Conservation (phyloP, 2,888 invertebrate species). For the Atethmia centrago region DNA sequence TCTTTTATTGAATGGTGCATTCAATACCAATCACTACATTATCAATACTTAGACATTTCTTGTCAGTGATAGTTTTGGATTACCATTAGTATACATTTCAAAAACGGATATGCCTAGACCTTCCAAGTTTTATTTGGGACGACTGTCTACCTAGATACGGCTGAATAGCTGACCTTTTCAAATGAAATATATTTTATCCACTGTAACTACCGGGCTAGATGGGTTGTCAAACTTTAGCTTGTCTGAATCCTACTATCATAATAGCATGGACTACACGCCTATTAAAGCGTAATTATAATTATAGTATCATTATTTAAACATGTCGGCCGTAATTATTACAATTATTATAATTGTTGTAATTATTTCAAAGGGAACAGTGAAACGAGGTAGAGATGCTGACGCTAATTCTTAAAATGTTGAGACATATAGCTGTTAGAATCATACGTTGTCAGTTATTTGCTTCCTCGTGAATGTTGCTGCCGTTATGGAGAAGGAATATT, state of each 20-base stretch:
- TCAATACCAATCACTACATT: conserved; percentile 10
- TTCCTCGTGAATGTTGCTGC: conserved; percentile 18
- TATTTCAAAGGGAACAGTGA: conserved; percentile 38
- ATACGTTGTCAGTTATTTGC: conserved; percentile 18
- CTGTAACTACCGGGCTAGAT: not conserved
- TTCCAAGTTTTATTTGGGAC: not conserved
- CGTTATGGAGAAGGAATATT: conserved; percentile 4
- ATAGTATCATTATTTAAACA: conserved; percentile 61
- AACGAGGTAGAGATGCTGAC: conserved; percentile 23
- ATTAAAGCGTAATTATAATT: conserved; percentile 62
- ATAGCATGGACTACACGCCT: conserved; percentile 3
- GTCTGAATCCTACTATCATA: conserved; percentile 13
- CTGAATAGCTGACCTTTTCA: not conserved
- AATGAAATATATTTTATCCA: not conserved
- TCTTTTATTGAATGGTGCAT: not conserved
- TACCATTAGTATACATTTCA: not conserved
- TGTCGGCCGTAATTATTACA: conserved; percentile 51
- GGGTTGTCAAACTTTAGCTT: conserved; percentile 9
- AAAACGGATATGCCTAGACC: not conserved
- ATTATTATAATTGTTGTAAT: conserved; percentile 62
- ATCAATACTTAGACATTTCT: not conserved
- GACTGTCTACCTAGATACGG: not conserved
- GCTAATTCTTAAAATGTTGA: conserved; percentile 39
- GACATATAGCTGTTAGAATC: conserved; percentile 38
- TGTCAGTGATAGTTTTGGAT: not conserved